Conservation (phyloP, 1,140 invertebrate genomes). For the Pseudomyrmex cubaensis region DNA sequence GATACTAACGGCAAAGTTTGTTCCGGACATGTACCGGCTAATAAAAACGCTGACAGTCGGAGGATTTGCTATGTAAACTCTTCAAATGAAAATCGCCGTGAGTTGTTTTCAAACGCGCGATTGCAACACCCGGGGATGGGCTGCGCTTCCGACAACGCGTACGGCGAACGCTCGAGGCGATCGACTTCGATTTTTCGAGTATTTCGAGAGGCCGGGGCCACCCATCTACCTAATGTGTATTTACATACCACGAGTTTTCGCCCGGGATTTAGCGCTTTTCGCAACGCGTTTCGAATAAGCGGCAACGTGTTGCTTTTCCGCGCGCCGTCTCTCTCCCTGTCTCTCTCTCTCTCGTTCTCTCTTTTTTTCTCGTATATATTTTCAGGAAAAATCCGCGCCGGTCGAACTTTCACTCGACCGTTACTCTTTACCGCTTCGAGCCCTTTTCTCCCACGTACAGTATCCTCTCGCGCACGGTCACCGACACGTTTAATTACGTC, state of each 20-base stretch:
- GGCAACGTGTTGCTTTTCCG: constrained; percentile 67
- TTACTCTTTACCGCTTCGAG: constrained; percentile 2
- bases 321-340: too few relatives aligned
- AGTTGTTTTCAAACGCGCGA: constrained; percentile 47
- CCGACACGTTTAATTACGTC: constrained; percentile 69
- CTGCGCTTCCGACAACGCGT: constrained; percentile 34
- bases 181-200: constrained; percentile 55
- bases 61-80: constrained; percentile 54
- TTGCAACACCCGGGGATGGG: constrained; percentile 24
- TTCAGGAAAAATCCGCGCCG: constrained; percentile 64
- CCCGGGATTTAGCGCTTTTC: constrained; percentile 46
- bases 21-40: constrained; percentile 32
- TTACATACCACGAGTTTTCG: constrained; percentile 39
- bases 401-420: neutral
- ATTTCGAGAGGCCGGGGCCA: constrained; percentile 26
- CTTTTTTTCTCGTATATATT: constrained; percentile 27
- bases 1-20: constrained; percentile 27
- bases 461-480: constrained; percentile 36
- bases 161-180: constrained; percentile 24
- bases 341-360: too few relatives aligned
- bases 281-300: constrained; percentile 33
- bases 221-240: constrained; percentile 30
- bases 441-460: constrained; percentile 14
- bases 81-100: constrained; percentile 52
- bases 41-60: constrained; percentile 40